Conservation (phyloP, 1,140 invertebrate species). For the Pteromalus puparum region DNA sequence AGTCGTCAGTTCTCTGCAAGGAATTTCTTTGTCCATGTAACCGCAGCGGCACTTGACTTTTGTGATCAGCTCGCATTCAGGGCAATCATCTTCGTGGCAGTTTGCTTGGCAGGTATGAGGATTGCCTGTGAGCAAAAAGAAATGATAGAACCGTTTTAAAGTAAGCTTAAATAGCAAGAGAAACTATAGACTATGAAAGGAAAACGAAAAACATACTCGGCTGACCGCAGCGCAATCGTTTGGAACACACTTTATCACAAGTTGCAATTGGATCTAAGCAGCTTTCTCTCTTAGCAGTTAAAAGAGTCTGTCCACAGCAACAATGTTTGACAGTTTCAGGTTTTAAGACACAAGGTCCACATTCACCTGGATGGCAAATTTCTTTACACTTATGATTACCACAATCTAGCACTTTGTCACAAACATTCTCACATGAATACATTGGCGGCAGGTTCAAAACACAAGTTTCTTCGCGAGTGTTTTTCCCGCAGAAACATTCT, state of each 20-base stretch:
- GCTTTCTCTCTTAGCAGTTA: conserved; percentile 75
- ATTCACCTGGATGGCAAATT: conserved; percentile 88
- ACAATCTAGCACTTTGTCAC: conserved; percentile 87
- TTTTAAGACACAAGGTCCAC: conserved; percentile 81
- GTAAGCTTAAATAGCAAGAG: conserved; percentile 21
- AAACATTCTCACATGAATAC: conserved; percentile 82
- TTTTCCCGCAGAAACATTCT: conserved; percentile 82
- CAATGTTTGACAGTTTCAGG: conserved; percentile 84
- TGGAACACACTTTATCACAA: conserved; percentile 89
- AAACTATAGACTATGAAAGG: conserved; percentile 30
- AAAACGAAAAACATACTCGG: conserved; percentile 73
- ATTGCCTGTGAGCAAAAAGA: conserved; percentile 66
- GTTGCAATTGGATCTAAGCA: conserved; percentile 92
- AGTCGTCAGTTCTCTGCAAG: conserved; percentile 83
- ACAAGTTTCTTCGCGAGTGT: conserved; percentile 75
- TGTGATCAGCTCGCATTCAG: conserved; percentile 87
- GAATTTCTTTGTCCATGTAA: conserved; percentile 88
- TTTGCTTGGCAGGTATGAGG: conserved; percentile 83
- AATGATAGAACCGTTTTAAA: conserved; percentile 22
- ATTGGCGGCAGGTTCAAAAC: conserved; percentile 59
- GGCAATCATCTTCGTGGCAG: conserved; percentile 91
- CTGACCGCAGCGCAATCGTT: conserved; percentile 88
- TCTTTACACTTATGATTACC: conserved; percentile 87
- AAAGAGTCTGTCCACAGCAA: conserved; percentile 87
- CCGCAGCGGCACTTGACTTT: conserved; percentile 92